Base-by-base conservation (phyloP, 2,888 invertebrate genomes). In the Caenorhabditis sp. region DNA sequence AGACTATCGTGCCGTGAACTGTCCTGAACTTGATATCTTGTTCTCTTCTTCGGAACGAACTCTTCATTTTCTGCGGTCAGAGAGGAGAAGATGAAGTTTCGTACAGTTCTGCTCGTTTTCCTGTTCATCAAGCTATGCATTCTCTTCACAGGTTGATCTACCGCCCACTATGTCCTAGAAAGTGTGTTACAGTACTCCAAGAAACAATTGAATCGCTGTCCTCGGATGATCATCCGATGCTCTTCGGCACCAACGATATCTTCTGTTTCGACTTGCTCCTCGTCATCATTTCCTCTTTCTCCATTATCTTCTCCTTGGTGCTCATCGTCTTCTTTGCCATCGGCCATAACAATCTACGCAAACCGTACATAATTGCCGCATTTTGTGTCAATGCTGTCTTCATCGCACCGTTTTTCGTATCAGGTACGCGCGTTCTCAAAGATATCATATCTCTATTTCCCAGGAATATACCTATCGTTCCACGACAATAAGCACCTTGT, bases 81-180 rank as follows among this genome's bases (percentile, higher is more conserved):
- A 6, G 22, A 3, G 8, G 68, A 67, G 76, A 67, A 76, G 18
- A 18, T 76, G 13, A 76, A 76, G 37, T 55, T 67, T 44, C 76
- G 76, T 44, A 76, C 76, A 58, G 44, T 67, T 67, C 67, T 76
- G 67, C 76, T 76, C n/a, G 67, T 76, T 15, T 76, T 76, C 28
- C 51, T 76, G 44, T 76, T 76, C 55, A 67, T 76, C 60, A 68
- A 76, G 53, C 76, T 76, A 44, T 76, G 76, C 67, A 53, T 76
- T 37, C 67, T 76, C 18, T 76, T 67, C 51, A 76, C 76, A 60
- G 76, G 76, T 67, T 18, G 28, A 28, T 44, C 6, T 24, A 6
- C 37, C 15, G 13, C 15, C 2, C 53, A 8, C 35, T 28, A 4
- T 28, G 15, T 1, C 13, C 35, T 40, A 32, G 9, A 32, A 32